Base-by-base conservation (phyloP, 1,140 invertebrate species). In the Nylanderia fulva region DNA sequence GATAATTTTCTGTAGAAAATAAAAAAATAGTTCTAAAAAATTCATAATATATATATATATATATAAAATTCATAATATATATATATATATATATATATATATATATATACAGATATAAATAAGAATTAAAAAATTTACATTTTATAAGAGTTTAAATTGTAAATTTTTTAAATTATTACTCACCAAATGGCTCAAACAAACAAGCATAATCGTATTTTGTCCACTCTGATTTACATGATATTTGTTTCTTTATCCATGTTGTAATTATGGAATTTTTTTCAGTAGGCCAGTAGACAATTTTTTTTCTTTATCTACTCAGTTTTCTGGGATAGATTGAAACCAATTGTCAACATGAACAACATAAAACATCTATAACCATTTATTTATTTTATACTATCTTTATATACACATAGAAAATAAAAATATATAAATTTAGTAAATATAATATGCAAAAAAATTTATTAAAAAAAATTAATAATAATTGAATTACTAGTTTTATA, bases 141-240 rank as follows among this genome's bases (percentile, higher is more conserved):
- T n/a, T 56, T 56, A 56, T 15, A n/a, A 56, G 18, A 56, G 3
- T 56, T 56, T 21, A 5, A 56, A 21, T 56, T 24, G n/a, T 56
- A 56, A 56, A 56, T n/a, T n/a, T 56, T 56, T 18, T 56, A 60
- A 60, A n/a, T n/a, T n/a, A n/a, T n/a, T n/a, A n/a, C n/a, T n/a
- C n/a, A n/a, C n/a, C n/a, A n/a, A n/a, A n/a, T 61, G 60, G 60
- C 36, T 29, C 60, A 61, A 61, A 61, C 60, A 61, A n/a, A 36
- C 60, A 61, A 61, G 5, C 60, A 15, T 61, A 61, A 61, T 61
- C 36, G 29, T 21, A 36, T 61, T 33, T 15, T 13, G 11, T 61
- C 60, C 60, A 61, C 33, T 61, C 11, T 36, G 60, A 36, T 36
- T 15, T 61, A 13, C 13, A 60, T 60, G 21, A 24, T 60, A 60